A percentile compares a stretch with the other conserved stretches of the same genome.
phyloP scores from a whole-genome alignment of 2,797 vertebrate genomes.

The Gouania willdenowi region DNA sequence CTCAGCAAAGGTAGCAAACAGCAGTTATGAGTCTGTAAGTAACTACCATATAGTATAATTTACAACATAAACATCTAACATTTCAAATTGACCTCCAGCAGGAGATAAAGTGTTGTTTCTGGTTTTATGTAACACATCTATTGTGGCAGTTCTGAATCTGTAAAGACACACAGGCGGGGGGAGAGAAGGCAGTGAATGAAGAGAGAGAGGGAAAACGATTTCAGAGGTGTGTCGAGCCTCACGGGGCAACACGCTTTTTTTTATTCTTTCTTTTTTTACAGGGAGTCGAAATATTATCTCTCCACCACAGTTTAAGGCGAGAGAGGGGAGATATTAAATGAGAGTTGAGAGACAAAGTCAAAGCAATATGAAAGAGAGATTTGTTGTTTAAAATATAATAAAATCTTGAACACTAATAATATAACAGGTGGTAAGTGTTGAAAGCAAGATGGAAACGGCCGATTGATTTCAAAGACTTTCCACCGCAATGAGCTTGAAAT shows the following conservation, averaged over 20 bases:
- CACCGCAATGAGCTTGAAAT: conserved; percentile 6
- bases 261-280: conserved; percentile 41
- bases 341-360: conserved; percentile 2
- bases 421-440: conserved; percentile 47
- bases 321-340: conserved; percentile 34
- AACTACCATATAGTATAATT: not conserved
- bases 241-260: conserved; percentile 32
- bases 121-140: conserved; percentile 24
- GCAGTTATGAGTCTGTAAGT: not conserved
- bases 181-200: conserved; percentile 6
- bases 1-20: conserved; percentile 15
- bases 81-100: not conserved
- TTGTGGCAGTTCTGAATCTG: conserved; percentile 19
- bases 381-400: too few species aligned
- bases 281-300: conserved; percentile 52
- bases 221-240: conserved; percentile 36
- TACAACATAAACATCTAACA: not conserved
- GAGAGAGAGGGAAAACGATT: conserved; percentile 23
- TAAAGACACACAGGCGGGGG: not conserved
- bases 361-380: conserved; percentile 29
- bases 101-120: not conserved
- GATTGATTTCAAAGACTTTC: conserved; percentile 50
- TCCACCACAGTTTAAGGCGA: conserved; percentile 13
- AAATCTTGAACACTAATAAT: conserved; percentile 47
- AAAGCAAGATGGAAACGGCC: conserved; percentile 42